phyloP scores from a whole-genome alignment of 2,113 vertebrate genomes.

The Setophaga coronata region DNA sequence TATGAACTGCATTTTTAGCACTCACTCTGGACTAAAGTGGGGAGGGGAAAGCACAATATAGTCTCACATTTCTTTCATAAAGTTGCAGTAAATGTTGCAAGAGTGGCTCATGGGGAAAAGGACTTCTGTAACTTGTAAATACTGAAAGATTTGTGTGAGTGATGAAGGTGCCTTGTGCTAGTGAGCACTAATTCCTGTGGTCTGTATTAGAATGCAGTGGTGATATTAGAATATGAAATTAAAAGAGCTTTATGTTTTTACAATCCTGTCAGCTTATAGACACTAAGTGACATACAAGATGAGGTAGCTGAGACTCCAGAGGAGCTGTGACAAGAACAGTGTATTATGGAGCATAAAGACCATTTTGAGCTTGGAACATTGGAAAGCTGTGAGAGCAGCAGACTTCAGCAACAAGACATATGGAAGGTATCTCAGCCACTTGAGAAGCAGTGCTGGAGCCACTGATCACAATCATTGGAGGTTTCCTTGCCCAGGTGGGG shows the following conservation, averaged over 20 bases:
- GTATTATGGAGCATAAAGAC: not conserved
- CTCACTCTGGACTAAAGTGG: not conserved
- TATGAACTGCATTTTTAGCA: not conserved
- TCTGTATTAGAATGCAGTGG: not conserved
- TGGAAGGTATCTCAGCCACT: not conserved
- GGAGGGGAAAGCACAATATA: not conserved
- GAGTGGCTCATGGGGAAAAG: not conserved
- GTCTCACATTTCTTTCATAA: not conserved
- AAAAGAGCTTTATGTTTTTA: not conserved
- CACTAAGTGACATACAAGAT: not conserved
- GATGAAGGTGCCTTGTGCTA: not conserved
- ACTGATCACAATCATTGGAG: not conserved
- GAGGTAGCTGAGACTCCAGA: not conserved
- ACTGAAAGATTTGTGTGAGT: not conserved
- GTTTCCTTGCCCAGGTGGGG: not conserved
- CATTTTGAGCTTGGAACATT: not conserved
- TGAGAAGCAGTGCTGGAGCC: not conserved
- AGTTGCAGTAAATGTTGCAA: not conserved
- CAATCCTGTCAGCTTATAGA: not conserved
- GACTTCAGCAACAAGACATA: not conserved
- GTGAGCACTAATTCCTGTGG: not conserved
- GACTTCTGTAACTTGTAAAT: not conserved
- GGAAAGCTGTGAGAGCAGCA: not conserved
- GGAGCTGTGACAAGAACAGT: not conserved
- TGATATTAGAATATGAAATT: not conserved